phyloP scores from a whole-genome alignment of 1,140 invertebrate species.

The Leptopilina boulardi region DNA sequence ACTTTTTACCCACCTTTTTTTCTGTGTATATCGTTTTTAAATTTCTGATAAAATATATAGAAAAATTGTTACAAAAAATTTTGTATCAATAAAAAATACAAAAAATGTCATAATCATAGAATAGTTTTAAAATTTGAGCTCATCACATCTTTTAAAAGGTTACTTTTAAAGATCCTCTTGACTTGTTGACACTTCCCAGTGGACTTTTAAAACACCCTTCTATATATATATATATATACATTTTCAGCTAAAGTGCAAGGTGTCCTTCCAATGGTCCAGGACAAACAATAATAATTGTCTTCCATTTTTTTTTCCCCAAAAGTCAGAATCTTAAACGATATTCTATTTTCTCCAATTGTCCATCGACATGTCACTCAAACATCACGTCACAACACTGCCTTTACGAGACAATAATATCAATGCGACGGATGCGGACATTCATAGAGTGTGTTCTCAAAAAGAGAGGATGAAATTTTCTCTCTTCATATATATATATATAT shows the following conservation, averaged over 20 bases:
- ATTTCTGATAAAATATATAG: no score
- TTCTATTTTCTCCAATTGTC: constrained; percentile 39
- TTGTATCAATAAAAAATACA: background rate
- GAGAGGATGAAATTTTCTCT: no score
- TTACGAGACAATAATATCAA: constrained; percentile 48
- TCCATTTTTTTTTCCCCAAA: constrained; percentile 38
- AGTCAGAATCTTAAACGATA: constrained; percentile 46
- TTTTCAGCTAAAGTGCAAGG: background rate
- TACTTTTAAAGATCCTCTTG: background rate
- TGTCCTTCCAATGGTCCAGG: background rate
- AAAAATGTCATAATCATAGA: no score
- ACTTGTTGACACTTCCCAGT: constrained; percentile 20
- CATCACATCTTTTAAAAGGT: no score
- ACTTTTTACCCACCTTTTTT: no score
- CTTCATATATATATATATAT: no score
- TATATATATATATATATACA: no score
- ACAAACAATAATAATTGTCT: constrained; percentile 47
- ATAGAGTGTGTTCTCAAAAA: no score
- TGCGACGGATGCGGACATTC: constrained; percentile 41
- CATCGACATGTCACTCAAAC: constrained; percentile 62
- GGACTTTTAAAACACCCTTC: background rate
- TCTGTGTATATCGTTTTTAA: no score
- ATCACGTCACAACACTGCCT: constrained; percentile 64
- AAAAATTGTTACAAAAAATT: no score
- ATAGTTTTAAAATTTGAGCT: no score